A percentile compares a stretch with the other conserved stretches of the same genome.
These are phyloP conservation scores for Rhinopithecus roxellana DNA, from an alignment of 2,113 vertebrate genomes.

Conservation along the genomic window DNA sequence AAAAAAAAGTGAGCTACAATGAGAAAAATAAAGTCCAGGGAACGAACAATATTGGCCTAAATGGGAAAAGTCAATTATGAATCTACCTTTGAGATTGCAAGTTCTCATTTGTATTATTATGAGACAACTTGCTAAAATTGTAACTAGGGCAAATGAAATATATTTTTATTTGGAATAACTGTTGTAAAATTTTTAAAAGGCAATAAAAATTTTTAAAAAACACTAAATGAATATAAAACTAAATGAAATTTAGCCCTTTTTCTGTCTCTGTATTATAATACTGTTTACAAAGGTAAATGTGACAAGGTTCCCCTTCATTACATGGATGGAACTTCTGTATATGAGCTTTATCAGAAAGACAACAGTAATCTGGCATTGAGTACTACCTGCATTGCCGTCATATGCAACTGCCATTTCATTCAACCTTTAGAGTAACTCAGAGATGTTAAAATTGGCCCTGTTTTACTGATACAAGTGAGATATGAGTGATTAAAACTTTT, in stretches of 20 bases:
- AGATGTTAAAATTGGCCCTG: not conserved
- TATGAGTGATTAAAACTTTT: not conserved
- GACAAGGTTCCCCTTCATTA: not conserved
- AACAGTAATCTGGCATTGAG: not conserved
- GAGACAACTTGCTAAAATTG: not conserved
- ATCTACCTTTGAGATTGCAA: not conserved
- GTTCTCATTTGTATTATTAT: not conserved
- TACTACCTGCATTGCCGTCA: not conserved
- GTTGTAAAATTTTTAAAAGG: not conserved
- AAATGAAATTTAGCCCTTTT: not conserved
- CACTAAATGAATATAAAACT: not conserved
- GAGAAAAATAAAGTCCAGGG: not conserved
- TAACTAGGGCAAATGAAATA: conserved; percentile 11
- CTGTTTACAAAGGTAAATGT: not conserved
- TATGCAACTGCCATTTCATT: not conserved
- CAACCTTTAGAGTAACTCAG: not conserved
- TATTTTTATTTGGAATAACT: not conserved
- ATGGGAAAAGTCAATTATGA: not conserved
- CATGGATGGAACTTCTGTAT: not conserved
- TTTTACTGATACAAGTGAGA: not conserved
- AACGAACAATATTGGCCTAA: not conserved
- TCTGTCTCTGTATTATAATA: not conserved
- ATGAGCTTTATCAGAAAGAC: not conserved
- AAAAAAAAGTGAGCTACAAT: not conserved
- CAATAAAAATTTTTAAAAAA: conserved; percentile 20